Conservation (phyloP, 2,113 vertebrate species). For the Bufo gargarizans region DNA sequence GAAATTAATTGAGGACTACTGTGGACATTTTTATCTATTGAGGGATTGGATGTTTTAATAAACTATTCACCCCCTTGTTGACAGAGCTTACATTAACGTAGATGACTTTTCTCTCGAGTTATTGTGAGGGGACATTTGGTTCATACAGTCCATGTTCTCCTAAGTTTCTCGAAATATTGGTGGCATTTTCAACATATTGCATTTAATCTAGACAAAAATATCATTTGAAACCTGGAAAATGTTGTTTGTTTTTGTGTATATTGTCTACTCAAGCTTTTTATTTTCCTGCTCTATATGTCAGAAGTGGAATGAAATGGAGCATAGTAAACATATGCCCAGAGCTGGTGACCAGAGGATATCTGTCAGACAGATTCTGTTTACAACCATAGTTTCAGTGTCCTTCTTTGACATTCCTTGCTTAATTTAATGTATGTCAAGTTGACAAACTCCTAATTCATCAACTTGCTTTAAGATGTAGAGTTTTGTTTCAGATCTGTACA, state of each 20-base stretch:
- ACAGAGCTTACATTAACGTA: no score
- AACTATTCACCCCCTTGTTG: no score
- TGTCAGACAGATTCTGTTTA: conserved; percentile 15
- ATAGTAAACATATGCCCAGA: conserved; percentile 27
- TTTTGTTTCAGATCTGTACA: not conserved
- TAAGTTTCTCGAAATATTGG: not conserved
- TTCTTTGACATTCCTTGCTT: conserved; percentile 36
- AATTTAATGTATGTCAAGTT: conserved; percentile 14
- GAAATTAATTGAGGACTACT: no score
- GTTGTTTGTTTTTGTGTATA: not conserved
- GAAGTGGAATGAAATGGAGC: conserved; percentile 27
- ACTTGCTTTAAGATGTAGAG: not conserved
- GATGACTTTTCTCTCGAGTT: no score
- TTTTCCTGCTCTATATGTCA: not conserved
- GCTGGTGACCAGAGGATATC: conserved; percentile 28
- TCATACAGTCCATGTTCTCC: not conserved
- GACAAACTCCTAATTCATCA: conserved; percentile 17
- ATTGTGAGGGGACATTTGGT: no score
- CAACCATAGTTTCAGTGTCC: not conserved
- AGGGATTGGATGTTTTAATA: no score
- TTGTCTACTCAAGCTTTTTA: not conserved
- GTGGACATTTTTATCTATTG: no score
- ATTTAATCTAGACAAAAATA: not conserved
- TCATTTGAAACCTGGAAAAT: not conserved
- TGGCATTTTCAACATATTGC: not conserved